Evolutionary conservation across 2,888 invertebrate species (phyloP).

Genomic region (Embidobia sp.): DNA sequence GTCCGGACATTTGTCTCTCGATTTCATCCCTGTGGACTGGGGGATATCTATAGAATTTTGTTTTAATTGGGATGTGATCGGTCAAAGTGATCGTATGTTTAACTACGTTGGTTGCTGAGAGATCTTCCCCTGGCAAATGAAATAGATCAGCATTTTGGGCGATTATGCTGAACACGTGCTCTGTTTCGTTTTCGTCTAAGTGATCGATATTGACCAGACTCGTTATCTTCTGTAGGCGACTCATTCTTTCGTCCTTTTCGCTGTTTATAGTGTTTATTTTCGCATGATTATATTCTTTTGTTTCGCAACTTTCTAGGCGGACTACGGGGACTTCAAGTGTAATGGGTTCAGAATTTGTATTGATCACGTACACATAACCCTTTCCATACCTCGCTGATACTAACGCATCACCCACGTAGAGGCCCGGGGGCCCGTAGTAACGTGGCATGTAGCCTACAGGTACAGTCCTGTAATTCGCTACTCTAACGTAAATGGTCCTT

Average conservation of each 20-base stretch:
- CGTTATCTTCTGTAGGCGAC: too few relatives aligned
- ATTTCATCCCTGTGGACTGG: slow-evolving; percentile 53
- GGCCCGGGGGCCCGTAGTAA: not conserved
- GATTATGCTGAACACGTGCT: not conserved
- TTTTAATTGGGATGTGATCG: slow-evolving; percentile 39
- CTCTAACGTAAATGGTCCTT: not conserved
- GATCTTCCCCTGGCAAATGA: slow-evolving; percentile 49
- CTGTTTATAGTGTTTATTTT: not conserved
- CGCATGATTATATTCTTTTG: not conserved
- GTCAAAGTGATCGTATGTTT: slow-evolving; percentile 48
- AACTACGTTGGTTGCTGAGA: slow-evolving; percentile 35
- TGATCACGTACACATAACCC: not conserved
- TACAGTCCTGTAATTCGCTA: not conserved
- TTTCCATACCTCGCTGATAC: not conserved
- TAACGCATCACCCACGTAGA: not conserved
- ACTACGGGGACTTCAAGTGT: not conserved
- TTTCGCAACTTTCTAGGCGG: not conserved
- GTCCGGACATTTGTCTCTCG: slow-evolving; percentile 9
- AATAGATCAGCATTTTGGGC: slow-evolving; percentile 43
- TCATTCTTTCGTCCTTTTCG: not conserved
- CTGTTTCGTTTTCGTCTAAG: not conserved
- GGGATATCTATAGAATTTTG: slow-evolving; percentile 57
- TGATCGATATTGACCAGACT: not conserved
- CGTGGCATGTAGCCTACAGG: not conserved
- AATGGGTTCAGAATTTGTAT: not conserved